Conservation (phyloP, 2,797 vertebrate species). For the Aselliscus stoliczkanus region DNA sequence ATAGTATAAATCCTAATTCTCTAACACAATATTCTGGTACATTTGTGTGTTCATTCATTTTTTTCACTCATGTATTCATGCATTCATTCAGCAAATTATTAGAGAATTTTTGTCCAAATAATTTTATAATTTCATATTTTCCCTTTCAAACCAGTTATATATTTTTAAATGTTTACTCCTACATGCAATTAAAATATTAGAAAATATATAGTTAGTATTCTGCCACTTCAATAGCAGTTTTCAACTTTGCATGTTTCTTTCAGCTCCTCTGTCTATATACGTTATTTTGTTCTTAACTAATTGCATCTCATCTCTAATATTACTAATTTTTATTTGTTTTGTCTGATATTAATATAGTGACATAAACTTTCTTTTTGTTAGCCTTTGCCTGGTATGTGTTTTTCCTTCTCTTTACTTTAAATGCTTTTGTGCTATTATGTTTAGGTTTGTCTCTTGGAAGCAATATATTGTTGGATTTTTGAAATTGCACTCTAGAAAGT, state of each 20-base stretch:
- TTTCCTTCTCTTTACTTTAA: neutral
- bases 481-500: constrained; percentile 8
- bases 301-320: neutral
- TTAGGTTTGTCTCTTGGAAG: constrained; percentile 4
- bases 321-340: neutral
- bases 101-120: neutral
- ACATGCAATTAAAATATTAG: neutral
- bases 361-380: neutral
- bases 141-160: too few species aligned
- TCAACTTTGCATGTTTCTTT: neutral
- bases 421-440: neutral
- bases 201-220: neutral
- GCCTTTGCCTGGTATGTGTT: neutral
- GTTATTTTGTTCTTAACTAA: neutral
- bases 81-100: neutral
- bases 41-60: neutral
- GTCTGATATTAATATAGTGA: neutral
- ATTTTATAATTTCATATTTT: neutral
- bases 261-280: neutral
- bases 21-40: neutral
- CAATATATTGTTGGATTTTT: neutral
- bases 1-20: neutral
- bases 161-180: neutral
- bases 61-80: neutral
- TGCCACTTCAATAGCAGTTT: neutral